phyloP scores from a whole-genome alignment of 2,888 invertebrate genomes.

The Aelia acuminata region DNA sequence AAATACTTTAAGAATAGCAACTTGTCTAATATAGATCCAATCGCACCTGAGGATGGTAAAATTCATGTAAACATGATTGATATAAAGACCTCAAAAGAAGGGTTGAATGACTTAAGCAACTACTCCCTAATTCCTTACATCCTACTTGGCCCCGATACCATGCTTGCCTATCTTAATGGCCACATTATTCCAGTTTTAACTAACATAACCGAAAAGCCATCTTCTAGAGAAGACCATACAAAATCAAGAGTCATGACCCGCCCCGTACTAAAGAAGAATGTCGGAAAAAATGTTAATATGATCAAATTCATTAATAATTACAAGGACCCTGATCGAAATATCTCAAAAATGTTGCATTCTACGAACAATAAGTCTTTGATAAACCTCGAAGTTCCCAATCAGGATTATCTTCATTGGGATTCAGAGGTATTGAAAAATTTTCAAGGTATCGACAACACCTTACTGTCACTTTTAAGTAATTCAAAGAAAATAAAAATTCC shows the following conservation, averaged over 20 bases:
- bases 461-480: not conserved
- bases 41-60: not conserved
- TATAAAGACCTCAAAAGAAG: not conserved
- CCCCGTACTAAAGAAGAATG: not conserved
- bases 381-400: not conserved
- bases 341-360: not conserved
- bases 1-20: not conserved
- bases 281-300: not conserved
- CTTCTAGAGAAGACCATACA: not conserved
- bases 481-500: not conserved
- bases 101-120: not conserved
- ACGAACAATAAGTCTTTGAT: not conserved
- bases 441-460: not conserved
- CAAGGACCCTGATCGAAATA: not conserved
- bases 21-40: not conserved
- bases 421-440: not conserved
- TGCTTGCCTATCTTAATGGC: not conserved
- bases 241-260: not conserved
- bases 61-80: not conserved
- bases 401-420: not conserved
- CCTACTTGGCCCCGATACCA: not conserved
- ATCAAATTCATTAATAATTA: not conserved
- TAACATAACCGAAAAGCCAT: not conserved
- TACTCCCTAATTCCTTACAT: not conserved
- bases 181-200: not conserved